Conservation (phyloP, 1,140 invertebrate genomes). For the Pinna nobilis region DNA sequence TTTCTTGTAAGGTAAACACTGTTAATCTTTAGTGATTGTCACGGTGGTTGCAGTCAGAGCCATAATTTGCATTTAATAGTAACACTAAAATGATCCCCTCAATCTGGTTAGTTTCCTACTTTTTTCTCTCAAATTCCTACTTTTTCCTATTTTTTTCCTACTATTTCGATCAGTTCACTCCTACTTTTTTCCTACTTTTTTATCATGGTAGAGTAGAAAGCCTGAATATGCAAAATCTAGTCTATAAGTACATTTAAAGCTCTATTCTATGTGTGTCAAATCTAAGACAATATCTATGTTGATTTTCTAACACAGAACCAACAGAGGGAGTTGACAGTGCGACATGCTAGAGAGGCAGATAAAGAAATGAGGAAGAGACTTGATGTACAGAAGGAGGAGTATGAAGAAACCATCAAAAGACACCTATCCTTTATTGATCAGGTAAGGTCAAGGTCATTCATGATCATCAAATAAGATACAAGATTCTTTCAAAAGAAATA, state of each 20-base stretch:
- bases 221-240: too few species aligned
- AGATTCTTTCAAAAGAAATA: neutral
- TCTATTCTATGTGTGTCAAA: too few species aligned
- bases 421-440: slow-evolving; percentile 76
- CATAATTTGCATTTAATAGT: too few species aligned
- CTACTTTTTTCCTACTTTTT: neutral
- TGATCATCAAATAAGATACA: neutral
- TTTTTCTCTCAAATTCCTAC: too few species aligned
- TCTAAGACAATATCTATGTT: too few species aligned
- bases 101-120: too few species aligned
- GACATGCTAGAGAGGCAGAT: slow-evolving; percentile 74
- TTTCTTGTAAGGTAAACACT: too few species aligned
- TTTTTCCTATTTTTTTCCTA: neutral
- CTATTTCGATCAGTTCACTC: neutral
- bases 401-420: slow-evolving; percentile 74
- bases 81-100: too few species aligned
- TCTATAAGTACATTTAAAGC: too few species aligned
- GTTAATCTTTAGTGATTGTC: too few species aligned
- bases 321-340: slow-evolving; percentile 73
- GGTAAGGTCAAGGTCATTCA: slow-evolving; percentile 44
- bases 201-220: too few species aligned
- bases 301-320: slow-evolving; percentile 74
- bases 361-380: slow-evolving; percentile 72
- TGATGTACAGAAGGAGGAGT: slow-evolving; percentile 73
- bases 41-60: too few species aligned